These are phyloP conservation scores for Eospalax fontanierii DNA, from an alignment of 2,797 vertebrate genomes.

Conservation along the genomic window DNA sequence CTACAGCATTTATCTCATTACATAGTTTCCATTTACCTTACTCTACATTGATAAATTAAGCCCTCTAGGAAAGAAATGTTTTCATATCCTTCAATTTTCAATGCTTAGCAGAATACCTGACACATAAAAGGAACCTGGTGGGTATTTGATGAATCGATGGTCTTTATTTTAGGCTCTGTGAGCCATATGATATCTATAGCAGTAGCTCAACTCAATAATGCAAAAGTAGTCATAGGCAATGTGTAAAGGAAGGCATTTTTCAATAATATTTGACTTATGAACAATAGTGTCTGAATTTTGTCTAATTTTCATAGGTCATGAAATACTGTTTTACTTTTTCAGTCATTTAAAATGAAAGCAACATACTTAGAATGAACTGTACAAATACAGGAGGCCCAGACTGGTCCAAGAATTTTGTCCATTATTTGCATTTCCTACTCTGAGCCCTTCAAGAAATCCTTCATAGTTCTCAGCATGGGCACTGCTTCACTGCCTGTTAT, in stretches of 20 bases:
- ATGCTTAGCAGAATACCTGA: background rate
- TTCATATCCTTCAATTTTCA: background rate
- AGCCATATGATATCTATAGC: background rate
- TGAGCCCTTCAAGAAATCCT: background rate
- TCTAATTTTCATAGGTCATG: background rate
- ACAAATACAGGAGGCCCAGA: background rate
- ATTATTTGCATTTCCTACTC: background rate
- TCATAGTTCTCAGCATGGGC: background rate
- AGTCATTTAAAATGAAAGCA: background rate
- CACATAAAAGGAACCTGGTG: background rate
- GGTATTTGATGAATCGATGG: background rate
- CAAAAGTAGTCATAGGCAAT: background rate
- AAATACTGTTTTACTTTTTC: background rate
- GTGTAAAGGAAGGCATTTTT: background rate
- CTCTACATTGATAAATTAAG: background rate
- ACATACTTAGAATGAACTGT: background rate
- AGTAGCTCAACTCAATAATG: background rate
- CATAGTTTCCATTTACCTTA: background rate
- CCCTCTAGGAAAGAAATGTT: background rate
- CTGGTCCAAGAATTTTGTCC: background rate
- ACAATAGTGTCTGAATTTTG: conserved; percentile 2
- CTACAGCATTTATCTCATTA: background rate
- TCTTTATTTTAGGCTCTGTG: background rate
- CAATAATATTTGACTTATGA: background rate
- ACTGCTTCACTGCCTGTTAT: too few relatives aligned